Evolutionary conservation across 2,888 invertebrate genomes (phyloP).

Genomic region (Campoplex nolae): DNA sequence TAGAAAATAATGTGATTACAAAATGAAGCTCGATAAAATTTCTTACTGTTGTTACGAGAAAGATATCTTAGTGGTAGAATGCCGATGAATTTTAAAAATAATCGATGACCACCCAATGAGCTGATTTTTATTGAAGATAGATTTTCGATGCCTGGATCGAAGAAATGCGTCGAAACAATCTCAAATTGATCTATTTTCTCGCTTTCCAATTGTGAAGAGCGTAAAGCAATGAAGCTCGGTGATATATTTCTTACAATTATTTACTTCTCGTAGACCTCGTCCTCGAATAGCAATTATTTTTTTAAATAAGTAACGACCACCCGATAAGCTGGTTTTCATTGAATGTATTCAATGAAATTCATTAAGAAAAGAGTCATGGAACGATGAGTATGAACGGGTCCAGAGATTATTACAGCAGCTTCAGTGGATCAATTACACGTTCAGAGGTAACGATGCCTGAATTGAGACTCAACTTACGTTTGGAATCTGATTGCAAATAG

Average conservation of each 20-base stretch:
- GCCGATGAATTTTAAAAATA: neutral
- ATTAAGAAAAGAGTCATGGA: neutral
- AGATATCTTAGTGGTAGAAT: neutral
- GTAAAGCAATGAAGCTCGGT: too few species aligned
- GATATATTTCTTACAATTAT: too few species aligned
- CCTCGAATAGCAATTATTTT: neutral
- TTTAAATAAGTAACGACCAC: neutral
- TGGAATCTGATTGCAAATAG: neutral
- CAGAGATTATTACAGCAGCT: neutral
- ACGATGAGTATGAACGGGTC: too few species aligned
- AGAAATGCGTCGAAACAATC: too few species aligned
- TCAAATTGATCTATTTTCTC: too few species aligned
- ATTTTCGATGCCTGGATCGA: too few species aligned
- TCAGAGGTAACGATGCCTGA: neutral
- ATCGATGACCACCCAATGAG: neutral
- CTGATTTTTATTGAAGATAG: neutral
- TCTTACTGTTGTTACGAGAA: neutral
- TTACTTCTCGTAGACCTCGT: too few species aligned
- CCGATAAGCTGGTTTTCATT: neutral
- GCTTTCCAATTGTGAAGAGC: too few species aligned
- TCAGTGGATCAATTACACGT: too few species aligned
- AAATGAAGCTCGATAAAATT: neutral
- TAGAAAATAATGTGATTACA: neutral
- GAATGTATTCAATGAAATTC: neutral
- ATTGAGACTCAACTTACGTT: neutral